Base-by-base conservation (phyloP, 1,140 invertebrate genomes). In the Dysdera silvatica region DNA sequence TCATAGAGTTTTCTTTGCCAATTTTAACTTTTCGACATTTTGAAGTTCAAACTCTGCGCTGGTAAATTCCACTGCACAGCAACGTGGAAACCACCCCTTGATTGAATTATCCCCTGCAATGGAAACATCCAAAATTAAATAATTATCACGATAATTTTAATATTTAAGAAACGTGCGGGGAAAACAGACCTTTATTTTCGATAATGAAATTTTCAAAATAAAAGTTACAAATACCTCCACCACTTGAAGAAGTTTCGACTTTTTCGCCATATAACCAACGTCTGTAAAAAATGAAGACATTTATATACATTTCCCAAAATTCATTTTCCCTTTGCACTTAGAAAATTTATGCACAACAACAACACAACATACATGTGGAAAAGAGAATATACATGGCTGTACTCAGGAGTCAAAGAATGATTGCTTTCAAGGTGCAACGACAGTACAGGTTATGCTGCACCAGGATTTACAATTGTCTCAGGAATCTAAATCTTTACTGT, bases 181-280 rank as follows among this genome's bases (percentile, higher is more conserved):
- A n/a, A n/a, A n/a, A n/a, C n/a, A n/a, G n/a, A n/a, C n/a, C n/a
- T n/a, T n/a, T n/a, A n/a, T n/a, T n/a, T n/a, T n/a, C n/a, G n/a
- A n/a, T n/a, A n/a, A n/a, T n/a, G n/a, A n/a, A n/a, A n/a, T n/a
- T n/a, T n/a, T n/a, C n/a, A 56, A 67, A 61, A 68, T 61, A 70
- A 58, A 49, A 59, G 12, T 70, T 71, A 60, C 37, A 62, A 37
- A 32, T 48, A 52, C 53, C 54, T 55, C 26, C 45, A n/a, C 33
- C 41, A 47, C 23, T 31, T 24, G 45, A 49, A 51, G 29, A 16
- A 41, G 62, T 33, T 16, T 82, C n/a, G n/a, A n/a, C 68, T 72
- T 84, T 86, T 73, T 89, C 87, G 23, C 90, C 90, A 77, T 91
- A 93, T 28, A 94, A 72, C 91, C 91, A 93, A 73, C 89, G 82